Percentiles rank a stretch among this genome's conserved stretches.
phyloP scores from a whole-genome alignment of 2,797 vertebrate species.

The Melanogrammus aeglefinus region DNA sequence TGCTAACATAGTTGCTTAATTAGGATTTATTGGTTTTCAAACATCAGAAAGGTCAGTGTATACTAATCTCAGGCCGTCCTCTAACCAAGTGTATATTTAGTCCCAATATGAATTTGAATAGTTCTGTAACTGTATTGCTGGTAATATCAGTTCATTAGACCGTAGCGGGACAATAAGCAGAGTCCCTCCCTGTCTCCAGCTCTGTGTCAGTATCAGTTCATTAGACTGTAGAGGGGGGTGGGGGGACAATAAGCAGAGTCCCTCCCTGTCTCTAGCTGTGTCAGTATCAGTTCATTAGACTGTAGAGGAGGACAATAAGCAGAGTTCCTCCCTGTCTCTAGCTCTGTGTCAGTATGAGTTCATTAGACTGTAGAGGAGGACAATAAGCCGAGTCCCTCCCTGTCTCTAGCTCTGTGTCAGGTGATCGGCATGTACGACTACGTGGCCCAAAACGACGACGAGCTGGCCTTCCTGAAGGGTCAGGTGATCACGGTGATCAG shows the following conservation, averaged over 20 bases:
- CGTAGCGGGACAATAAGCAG: too few relatives aligned
- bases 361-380: too few relatives aligned
- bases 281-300: conserved; percentile 38
- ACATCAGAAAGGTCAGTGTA: neutral
- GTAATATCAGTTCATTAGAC: neutral
- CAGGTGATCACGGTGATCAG: conserved; percentile 96
- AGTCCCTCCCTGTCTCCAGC: too few relatives aligned
- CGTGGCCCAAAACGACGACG: conserved; percentile 94
- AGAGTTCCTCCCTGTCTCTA: neutral
- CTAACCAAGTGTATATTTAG: too few relatives aligned
- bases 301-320: neutral
- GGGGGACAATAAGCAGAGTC: too few relatives aligned
- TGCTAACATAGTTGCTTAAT: neutral
- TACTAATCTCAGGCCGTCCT: too few relatives aligned
- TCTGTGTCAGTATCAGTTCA: too few relatives aligned
- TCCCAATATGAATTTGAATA: too few relatives aligned
- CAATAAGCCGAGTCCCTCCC: neutral
- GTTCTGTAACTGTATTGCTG: too few relatives aligned
- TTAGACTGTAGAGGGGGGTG: too few relatives aligned
- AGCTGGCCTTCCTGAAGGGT: conserved; percentile 94
- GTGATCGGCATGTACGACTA: conserved; percentile 99
- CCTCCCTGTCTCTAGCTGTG: conserved; percentile 43
- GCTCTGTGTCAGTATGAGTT: neutral
- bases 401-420: conserved; percentile 78
- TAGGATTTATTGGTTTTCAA: neutral